Conservation (phyloP, 2,888 invertebrate genomes). For the Tenthredo amoena region DNA sequence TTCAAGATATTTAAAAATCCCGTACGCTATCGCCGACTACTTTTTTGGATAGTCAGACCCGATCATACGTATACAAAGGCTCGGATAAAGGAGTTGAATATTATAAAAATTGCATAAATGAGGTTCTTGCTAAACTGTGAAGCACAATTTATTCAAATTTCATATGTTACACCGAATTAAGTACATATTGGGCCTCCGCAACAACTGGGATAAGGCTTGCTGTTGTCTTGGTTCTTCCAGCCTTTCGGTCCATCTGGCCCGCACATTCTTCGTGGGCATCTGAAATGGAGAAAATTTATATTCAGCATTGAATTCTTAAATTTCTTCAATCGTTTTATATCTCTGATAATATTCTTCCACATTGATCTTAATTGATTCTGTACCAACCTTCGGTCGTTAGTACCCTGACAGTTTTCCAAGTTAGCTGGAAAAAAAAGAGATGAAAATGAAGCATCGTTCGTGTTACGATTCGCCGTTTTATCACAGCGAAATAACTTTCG, state of each 20-base stretch:
- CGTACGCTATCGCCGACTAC: too few species aligned
- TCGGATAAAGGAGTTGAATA: neutral
- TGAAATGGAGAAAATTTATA: neutral
- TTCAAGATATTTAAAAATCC: too few species aligned
- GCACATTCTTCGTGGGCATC: constrained; percentile 11
- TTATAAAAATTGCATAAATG: neutral
- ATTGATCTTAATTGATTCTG: neutral
- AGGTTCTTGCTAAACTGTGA: neutral
- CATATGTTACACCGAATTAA: neutral
- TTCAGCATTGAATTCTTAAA: neutral
- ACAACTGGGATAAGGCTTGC: constrained; percentile 33
- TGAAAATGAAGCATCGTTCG: neutral
- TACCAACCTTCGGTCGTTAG: neutral
- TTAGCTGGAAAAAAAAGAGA: neutral
- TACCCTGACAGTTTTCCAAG: constrained; percentile 8
- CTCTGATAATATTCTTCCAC: too few species aligned
- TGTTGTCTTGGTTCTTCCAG: constrained; percentile 5
- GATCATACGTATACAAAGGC: neutral
- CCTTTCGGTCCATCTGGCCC: constrained; percentile 35
- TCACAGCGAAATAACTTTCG: neutral
- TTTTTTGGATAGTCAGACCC: too few species aligned
- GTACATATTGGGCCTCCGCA: constrained; percentile 30
- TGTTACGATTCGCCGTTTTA: neutral
- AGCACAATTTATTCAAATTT: neutral
- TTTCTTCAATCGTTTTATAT: neutral